Evolutionary conservation across 2,797 vertebrate species (phyloP).

Genomic region (Antrozous pallidus): DNA sequence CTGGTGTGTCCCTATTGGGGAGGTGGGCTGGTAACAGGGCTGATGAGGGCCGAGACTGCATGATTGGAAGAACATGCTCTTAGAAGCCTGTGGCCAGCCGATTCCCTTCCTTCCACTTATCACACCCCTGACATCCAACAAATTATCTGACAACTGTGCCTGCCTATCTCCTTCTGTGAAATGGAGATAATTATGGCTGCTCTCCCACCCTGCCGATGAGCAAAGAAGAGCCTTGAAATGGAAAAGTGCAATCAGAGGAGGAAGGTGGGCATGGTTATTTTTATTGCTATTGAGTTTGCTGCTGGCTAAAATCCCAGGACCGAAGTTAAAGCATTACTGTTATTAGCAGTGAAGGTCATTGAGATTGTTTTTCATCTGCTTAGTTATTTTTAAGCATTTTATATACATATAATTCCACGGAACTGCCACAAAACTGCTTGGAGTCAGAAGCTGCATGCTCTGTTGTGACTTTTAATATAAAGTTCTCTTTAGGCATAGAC

Average conservation of each 20-base stretch:
- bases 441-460: not conserved
- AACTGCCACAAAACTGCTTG: not conserved
- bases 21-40: not conserved
- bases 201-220: not conserved
- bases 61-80: not conserved
- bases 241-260: not conserved
- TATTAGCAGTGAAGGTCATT: not conserved
- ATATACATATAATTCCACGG: not conserved
- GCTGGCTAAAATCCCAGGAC: not conserved
- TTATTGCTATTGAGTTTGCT: not conserved
- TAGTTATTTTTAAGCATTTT: conserved; percentile 32
- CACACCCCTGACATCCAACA: no score
- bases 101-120: not conserved
- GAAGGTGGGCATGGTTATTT: not conserved
- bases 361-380: not conserved
- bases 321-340: not conserved
- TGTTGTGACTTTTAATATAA: conserved; percentile 15
- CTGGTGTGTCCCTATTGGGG: not conserved
- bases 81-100: not conserved
- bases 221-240: not conserved
- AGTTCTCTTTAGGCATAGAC: not conserved
- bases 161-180: not conserved
- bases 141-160: not conserved
- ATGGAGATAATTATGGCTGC: not conserved
- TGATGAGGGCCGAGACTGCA: no score